Evolutionary conservation across 2,797 vertebrate genomes (phyloP).

Genomic region (Artibeus lituratus): DNA sequence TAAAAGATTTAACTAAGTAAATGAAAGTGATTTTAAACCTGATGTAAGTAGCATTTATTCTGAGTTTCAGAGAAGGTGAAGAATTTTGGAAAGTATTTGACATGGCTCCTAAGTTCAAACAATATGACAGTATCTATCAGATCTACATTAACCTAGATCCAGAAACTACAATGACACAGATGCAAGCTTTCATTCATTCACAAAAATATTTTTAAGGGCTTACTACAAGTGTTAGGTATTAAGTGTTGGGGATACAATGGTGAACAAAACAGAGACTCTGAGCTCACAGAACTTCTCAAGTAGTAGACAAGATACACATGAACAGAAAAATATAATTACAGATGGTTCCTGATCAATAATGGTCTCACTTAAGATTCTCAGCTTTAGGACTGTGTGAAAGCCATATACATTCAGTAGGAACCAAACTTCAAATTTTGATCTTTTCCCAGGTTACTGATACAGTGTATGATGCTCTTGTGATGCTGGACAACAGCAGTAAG

Average conservation of each 20-base stretch:
- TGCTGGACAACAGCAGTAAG: background rate
- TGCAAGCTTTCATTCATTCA: background rate
- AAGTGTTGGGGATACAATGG: background rate
- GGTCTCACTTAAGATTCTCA: background rate
- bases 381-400: background rate
- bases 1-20: constrained; percentile 39
- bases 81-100: constrained; percentile 24
- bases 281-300: background rate
- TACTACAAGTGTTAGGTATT: background rate
- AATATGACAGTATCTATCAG: background rate
- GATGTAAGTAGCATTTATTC: constrained; percentile 1
- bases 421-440: background rate
- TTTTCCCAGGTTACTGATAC: background rate
- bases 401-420: background rate
- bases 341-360: background rate
- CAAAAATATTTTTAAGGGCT: constrained; percentile 11
- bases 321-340: constrained; percentile 12
- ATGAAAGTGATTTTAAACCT: constrained; percentile 13
- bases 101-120: constrained; percentile 14
- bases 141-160: background rate
- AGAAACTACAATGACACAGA: constrained; percentile 19
- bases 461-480: background rate
- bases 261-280: background rate
- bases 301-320: background rate
- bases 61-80: constrained; percentile 30